Evolutionary conservation across 2,888 invertebrate genomes (phyloP).

Genomic region (Homarus gammarus): DNA sequence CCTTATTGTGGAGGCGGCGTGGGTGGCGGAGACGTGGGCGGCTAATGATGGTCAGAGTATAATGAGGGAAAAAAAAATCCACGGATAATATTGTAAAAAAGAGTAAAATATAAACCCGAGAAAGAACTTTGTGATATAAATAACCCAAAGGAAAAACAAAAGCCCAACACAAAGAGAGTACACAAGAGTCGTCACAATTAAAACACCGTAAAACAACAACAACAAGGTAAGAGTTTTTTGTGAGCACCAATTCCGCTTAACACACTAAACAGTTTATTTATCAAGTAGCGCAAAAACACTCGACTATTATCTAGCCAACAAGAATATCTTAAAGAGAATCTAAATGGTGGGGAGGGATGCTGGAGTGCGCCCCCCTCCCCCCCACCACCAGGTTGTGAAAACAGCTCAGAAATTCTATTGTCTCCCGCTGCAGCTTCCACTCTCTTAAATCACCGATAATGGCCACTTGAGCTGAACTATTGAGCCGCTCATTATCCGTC

Average conservation of each 20-base stretch:
- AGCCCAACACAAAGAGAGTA: too few species aligned
- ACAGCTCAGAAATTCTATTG: conserved; percentile 55
- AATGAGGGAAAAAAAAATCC: too few species aligned
- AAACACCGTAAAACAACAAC: too few species aligned
- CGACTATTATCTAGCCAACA: conserved; percentile 29
- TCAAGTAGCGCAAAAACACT: conserved; percentile 14
- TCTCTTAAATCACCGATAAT: conserved; percentile 67
- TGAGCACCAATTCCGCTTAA: conserved; percentile 22
- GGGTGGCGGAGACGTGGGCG: too few species aligned
- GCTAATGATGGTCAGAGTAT: too few species aligned
- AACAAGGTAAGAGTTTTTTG: too few species aligned
- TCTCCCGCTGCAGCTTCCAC: conserved; percentile 28
- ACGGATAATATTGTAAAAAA: too few species aligned
- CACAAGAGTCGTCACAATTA: too few species aligned
- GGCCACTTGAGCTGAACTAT: conserved; percentile 69
- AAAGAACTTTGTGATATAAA: too few species aligned
- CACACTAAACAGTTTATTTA: conserved; percentile 6
- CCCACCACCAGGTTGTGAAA: conserved; percentile 16
- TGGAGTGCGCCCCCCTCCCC: background rate
- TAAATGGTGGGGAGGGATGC: conserved; percentile 42
- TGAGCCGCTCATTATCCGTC: conserved; percentile 71
- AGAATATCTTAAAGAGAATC: conserved; percentile 40
- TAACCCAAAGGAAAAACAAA: too few species aligned
- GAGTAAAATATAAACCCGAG: too few species aligned
- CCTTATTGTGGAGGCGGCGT: too few species aligned